Conservation (phyloP, 2,797 vertebrate genomes). For the Siniperca undulata region DNA sequence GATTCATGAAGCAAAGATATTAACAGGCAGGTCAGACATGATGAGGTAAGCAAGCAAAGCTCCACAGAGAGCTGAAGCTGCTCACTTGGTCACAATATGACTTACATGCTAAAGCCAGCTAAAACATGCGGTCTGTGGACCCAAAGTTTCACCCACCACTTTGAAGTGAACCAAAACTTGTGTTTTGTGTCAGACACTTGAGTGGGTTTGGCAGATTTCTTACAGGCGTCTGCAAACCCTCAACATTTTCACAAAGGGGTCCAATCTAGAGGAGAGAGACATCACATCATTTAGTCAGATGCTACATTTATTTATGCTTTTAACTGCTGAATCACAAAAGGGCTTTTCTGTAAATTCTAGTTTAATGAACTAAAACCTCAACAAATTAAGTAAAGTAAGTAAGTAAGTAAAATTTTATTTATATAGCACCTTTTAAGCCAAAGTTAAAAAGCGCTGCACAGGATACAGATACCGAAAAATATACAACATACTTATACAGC, state of each 20-base stretch:
- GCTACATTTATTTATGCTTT: not conserved
- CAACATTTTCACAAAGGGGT: not conserved
- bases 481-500: no score
- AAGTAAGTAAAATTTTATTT: no score
- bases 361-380: not conserved
- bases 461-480: no score
- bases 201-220: not conserved
- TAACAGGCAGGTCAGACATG: not conserved
- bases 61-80: not conserved
- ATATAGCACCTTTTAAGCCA: no score
- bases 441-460: no score
- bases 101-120: not conserved
- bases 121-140: not conserved
- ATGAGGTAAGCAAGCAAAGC: not conserved
- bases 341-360: not conserved
- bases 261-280: not conserved
- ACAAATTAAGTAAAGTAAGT: not conserved
- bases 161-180: not conserved
- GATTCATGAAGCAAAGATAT: not conserved
- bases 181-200: not conserved
- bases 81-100: not conserved
- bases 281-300: not conserved
- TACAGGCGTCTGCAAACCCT: not conserved
- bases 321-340: not conserved
- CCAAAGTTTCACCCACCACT: not conserved